Evolutionary conservation across 2,888 invertebrate genomes (phyloP), one percentile per base, ranked within the genome.

Genomic region (Caenorhabditis macrosperma): DNA sequence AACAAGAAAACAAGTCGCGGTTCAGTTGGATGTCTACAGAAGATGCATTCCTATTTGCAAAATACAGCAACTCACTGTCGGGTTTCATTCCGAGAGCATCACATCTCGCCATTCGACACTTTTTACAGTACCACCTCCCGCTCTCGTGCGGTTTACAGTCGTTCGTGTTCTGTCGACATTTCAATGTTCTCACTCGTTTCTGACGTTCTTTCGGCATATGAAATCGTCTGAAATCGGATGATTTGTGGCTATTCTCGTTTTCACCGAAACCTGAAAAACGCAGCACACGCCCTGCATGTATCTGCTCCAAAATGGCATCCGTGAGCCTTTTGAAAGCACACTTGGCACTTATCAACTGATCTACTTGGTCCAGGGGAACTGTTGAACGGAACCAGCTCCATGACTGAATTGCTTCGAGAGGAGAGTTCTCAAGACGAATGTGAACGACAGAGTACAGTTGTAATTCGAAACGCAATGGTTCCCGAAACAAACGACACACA

Each of bases 251-350:
- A 66, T 10, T 54, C 44, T 15, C 48, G 46, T 59, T 44, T 17
- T 4, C 59, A 9, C 1, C 3, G 28, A 52, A 28, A 55, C 55
- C 55, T 55, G 41, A 61, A 69, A 30, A 69, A 69, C 4, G 69
- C 69, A 1, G 69, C 69, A 61, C 69, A 69, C 0, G 69, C 69
- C 24, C 69, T 26, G 38, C 69, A 69, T 17, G 52, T 61, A n/a
- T 52, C 46, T 5, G 52, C 67, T 54, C 75, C 75, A 46, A 67
- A 75, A 24, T 75, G 75, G 24, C 59, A 59, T 41, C 75, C 75
- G 20, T 75, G 75, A 2, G 75, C 52, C 9, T 44, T 46, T 48
- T 48, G 44, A 15, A 7, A 67, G 35, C 75, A 75, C 5, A 75
- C 30, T 38, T 60, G 67, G 35, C 75, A 75, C 22, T 60, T 66